Evolutionary conservation across 1,140 invertebrate genomes (phyloP), one percentile per base, ranked within the genome.

Genomic region (Diabrotica virgifera): DNA sequence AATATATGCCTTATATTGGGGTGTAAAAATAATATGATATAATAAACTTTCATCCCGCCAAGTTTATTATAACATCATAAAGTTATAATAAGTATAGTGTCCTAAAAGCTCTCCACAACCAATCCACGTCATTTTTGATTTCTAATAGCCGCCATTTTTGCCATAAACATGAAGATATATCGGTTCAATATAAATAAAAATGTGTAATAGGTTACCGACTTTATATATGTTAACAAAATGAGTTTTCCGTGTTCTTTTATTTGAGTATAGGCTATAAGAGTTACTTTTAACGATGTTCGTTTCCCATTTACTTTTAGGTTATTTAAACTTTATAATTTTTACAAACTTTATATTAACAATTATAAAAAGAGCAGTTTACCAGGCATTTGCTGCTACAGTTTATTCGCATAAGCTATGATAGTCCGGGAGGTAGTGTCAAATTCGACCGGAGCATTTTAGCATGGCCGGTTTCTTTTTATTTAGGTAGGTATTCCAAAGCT

Each of bases 31-130:
- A 10, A 46, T 46, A 46, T 13, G 55, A n/a, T 36, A 10, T 36
- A 57, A 57, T 57, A 57, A 57, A 57, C n/a, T 57, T 24, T 9
- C 36, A 36, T 37, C 55, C 35, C 12, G 13, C 13, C 9, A 63
- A 63, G 51, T 60, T 64, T 64, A 64, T 67, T 64, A 67, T 64
- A 56, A 64, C 56, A 11, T 50, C 63, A 57, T 67, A 64, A 64
- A 64, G 37, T 53, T 64, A 63, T 59, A 63, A 67, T 63, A 59
- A 56, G 59, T 50, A 64, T 59, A 54, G 14, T 37, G 64, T 54
- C 14, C 24, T 40, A 56, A 66, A 50, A 38, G 60, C 53, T 11
- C 8, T 11, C 46, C 14, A 61, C 55, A 46, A 13, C 56, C 65
- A 67, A 67, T 67, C 62, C 50, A 10, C 36, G 6, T 8, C 62